phyloP scores from a whole-genome alignment of 2,888 invertebrate species.

The Drosophila nr. perissopoda region DNA sequence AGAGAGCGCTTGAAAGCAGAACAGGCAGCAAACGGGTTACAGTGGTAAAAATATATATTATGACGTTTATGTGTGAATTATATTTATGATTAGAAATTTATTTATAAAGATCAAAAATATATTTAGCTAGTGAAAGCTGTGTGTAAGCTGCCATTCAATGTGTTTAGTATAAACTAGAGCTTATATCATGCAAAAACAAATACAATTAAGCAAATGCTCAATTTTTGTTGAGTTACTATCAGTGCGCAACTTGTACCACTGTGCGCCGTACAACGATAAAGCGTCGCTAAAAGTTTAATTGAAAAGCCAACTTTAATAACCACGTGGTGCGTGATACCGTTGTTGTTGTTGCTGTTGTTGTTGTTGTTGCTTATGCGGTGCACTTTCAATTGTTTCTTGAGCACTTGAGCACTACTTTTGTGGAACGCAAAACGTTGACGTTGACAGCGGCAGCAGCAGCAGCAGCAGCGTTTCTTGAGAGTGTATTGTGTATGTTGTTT shows the following conservation, averaged over 20 bases:
- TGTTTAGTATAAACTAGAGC: neutral
- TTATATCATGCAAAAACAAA: neutral
- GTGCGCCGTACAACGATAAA: constrained; percentile 32
- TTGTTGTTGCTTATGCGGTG: constrained; percentile 37
- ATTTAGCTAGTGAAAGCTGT: neutral
- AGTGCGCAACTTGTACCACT: constrained; percentile 32
- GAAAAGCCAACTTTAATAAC: constrained; percentile 73
- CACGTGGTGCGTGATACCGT: constrained; percentile 64
- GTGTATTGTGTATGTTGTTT: constrained; percentile 22
- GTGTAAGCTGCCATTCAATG: neutral
- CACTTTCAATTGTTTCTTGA: constrained; percentile 69
- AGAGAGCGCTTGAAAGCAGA: constrained; percentile 28
- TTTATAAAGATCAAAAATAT: neutral
- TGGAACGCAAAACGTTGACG: constrained; percentile 32
- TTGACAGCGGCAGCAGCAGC: constrained; percentile 11
- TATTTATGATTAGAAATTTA: neutral
- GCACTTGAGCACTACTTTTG: constrained; percentile 55
- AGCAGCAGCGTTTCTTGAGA: constrained; percentile 1
- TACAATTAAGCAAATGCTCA: no score
- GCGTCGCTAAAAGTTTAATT: constrained; percentile 68
- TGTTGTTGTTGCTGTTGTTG: constrained; percentile 27
- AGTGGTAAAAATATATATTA: constrained; percentile 31
- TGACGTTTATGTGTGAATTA: constrained; percentile 21
- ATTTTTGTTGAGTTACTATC: neutral
- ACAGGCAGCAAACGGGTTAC: constrained; percentile 45